Evolutionary conservation across 2,113 vertebrate species (phyloP).

Genomic region (Verasper variegatus): DNA sequence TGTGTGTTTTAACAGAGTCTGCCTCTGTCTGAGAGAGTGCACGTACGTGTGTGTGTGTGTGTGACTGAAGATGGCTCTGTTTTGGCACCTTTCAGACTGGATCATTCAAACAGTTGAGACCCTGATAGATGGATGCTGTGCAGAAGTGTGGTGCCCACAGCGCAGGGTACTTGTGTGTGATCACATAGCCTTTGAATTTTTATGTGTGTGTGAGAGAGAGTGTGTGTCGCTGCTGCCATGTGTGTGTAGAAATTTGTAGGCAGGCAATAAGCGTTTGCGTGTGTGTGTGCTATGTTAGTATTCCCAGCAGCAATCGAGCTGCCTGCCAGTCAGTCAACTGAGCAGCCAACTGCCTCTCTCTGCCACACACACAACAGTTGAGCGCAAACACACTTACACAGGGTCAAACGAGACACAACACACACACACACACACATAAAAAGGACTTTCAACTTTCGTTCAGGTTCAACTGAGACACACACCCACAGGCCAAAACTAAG

Average conservation of each 20-base stretch:
- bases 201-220: not conserved
- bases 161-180: not conserved
- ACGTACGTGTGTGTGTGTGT: conserved; percentile 27
- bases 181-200: not conserved
- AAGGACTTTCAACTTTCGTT: conserved; percentile 43
- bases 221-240: not conserved
- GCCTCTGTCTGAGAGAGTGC: too few species aligned
- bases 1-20: too few species aligned
- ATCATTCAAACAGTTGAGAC: conserved; percentile 50
- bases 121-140: conserved; percentile 34
- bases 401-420: not conserved
- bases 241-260: conserved; percentile 15
- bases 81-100: conserved; percentile 55
- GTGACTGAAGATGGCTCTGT: conserved; percentile 42
- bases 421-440: conserved; percentile 38
- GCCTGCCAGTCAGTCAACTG: conserved; percentile 64
- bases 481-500: conserved; percentile 16
- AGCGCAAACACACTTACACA: conserved; percentile 4
- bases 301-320: conserved; percentile 60
- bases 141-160: conserved; percentile 23
- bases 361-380: not conserved
- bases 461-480: conserved; percentile 18
- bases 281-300: conserved; percentile 62
- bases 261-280: conserved; percentile 10
- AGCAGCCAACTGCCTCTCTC: conserved; percentile 65